Evolutionary conservation across 2,113 vertebrate species (phyloP).

Genomic region (Synodontis membranacea): DNA sequence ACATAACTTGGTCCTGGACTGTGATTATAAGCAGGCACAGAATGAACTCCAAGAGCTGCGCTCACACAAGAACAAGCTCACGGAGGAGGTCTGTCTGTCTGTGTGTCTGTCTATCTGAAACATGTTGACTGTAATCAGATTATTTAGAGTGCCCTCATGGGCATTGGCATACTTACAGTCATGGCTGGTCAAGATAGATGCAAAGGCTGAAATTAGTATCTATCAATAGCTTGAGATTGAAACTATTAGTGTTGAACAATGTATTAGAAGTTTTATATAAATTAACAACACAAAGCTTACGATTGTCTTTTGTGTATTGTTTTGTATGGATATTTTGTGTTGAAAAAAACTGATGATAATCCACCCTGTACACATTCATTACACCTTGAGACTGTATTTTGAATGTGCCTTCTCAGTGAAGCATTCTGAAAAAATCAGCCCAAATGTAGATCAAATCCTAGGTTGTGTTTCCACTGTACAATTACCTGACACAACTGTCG

Average conservation of each 20-base stretch:
- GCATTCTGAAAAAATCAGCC: too few species aligned
- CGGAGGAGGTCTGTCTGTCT: slow-evolving; percentile 81
- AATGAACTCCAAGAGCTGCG: slow-evolving; percentile 84
- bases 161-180: neutral
- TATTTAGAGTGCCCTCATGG: neutral
- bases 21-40: slow-evolving; percentile 87
- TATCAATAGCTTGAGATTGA: neutral
- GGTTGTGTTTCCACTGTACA: neutral
- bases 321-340: neutral
- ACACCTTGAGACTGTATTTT: neutral
- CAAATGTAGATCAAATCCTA: neutral
- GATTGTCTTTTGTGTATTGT: neutral
- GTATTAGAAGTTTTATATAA: neutral
- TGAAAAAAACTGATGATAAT: neutral
- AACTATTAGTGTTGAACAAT: neutral
- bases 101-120: neutral
- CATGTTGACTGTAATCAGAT: neutral
- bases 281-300: neutral
- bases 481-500: neutral
- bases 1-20: slow-evolving; percentile 86
- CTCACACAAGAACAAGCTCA: slow-evolving; percentile 81
- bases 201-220: neutral
- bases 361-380: neutral
- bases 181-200: neutral
- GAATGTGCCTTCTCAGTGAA: too few species aligned